Percentiles rank a stretch among this genome's conserved stretches.
Evolutionary conservation across 2,797 vertebrate species (phyloP).

Genomic region (Tauraco hartlaubi): DNA sequence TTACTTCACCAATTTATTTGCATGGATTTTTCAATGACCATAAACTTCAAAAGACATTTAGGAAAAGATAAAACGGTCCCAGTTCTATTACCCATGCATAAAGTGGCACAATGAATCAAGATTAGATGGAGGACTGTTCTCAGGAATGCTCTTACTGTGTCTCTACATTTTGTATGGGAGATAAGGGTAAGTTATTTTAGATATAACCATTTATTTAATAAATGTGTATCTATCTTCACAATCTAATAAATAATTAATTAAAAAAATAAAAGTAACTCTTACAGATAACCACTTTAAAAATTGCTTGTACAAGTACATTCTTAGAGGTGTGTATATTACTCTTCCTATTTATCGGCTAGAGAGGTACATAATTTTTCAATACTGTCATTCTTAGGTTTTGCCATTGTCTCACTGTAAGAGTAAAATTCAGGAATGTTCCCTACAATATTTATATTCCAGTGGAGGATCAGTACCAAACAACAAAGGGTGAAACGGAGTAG

Average conservation of each 20-base stretch:
- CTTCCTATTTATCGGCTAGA: background rate
- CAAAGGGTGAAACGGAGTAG: background rate
- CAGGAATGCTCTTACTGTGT: background rate
- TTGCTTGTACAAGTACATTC: background rate
- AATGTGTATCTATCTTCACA: accelerated
- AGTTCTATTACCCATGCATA: background rate
- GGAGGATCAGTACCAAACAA: background rate
- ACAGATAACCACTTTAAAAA: background rate
- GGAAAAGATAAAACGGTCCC: conserved; percentile 28
- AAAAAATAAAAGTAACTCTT: background rate
- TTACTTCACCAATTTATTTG: conserved; percentile 21
- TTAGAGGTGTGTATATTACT: background rate
- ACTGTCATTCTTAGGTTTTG: background rate
- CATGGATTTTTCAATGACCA: conserved; percentile 50
- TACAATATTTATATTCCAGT: background rate
- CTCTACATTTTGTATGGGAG: background rate
- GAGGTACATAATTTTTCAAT: background rate
- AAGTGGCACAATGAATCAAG: background rate
- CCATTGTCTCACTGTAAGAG: background rate
- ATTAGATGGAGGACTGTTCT: background rate
- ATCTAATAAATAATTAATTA: background rate
- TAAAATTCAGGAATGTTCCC: background rate
- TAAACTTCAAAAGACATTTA: conserved; percentile 54
- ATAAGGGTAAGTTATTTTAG: background rate
- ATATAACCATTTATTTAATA: background rate